Conservation (phyloP, 37 sponge, comb jelly and placozoan genomes). For the Spongilla lacustris region DNA sequence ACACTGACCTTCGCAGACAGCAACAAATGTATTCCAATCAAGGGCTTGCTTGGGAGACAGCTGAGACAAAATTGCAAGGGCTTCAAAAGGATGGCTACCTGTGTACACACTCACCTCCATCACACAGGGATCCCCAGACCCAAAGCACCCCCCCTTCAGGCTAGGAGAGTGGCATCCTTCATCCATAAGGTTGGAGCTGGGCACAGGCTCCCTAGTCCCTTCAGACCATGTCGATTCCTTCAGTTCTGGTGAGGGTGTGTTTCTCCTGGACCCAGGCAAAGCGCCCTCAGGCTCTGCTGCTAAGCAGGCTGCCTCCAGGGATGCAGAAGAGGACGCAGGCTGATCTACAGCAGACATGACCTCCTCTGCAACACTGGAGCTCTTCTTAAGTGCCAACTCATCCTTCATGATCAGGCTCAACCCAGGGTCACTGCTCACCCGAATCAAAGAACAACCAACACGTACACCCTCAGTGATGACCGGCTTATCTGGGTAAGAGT, state of each 20-base stretch:
- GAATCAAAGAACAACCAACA: background rate
- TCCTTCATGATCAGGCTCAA: background rate
- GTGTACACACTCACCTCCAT: constrained; percentile 27
- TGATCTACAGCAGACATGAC: background rate
- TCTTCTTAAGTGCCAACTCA: background rate
- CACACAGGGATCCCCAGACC: background rate
- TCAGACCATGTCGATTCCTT: background rate
- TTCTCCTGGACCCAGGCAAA: background rate
- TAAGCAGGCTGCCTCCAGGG: background rate
- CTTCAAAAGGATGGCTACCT: too few species aligned
- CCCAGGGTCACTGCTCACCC: background rate
- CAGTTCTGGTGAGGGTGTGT: background rate
- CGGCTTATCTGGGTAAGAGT: background rate
- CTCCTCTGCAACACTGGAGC: background rate
- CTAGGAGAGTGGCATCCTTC: background rate
- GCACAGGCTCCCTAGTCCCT: background rate
- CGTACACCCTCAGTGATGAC: background rate
- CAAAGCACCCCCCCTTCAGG: background rate
- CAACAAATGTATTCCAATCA: background rate
- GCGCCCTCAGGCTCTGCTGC: background rate
- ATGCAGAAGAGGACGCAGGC: background rate
- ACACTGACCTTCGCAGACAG: constrained; percentile 12
- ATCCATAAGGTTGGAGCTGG: background rate
- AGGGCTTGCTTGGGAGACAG: background rate
- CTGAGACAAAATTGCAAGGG: background rate